Evolutionary conservation across 2,797 vertebrate species (phyloP).

Genomic region (Halcyon badia): DNA sequence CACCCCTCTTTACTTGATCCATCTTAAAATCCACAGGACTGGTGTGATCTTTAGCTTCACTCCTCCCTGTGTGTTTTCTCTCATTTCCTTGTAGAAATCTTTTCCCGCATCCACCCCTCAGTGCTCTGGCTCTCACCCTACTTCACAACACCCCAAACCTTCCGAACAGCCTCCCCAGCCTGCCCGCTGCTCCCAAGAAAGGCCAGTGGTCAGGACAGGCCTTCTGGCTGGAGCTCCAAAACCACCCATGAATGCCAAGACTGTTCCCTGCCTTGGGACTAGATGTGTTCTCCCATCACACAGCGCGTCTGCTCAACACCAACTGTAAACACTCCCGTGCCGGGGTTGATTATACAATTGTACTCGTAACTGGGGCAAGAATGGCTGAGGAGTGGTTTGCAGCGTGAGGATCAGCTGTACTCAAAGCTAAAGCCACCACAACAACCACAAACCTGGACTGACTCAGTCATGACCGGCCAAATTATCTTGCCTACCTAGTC

Average conservation of each 20-base stretch:
- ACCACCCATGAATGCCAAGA: rapidly evolving
- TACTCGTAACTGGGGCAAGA: background rate
- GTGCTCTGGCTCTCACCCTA: background rate
- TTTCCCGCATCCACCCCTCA: background rate
- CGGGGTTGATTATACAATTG: rapidly evolving
- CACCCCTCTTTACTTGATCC: background rate
- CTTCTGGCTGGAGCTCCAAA: background rate
- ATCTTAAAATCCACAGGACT: background rate
- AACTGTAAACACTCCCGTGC: background rate
- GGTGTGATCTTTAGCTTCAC: background rate
- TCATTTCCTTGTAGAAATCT: background rate
- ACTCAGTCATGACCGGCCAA: background rate
- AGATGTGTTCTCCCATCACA: background rate
- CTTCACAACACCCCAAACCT: no score
- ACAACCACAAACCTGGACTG: background rate
- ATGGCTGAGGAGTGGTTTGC: background rate
- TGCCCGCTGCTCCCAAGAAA: background rate
- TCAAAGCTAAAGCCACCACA: background rate
- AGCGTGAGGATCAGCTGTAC: background rate
- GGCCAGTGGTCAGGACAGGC: background rate
- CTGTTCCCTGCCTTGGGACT: background rate
- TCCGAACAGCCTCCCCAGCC: background rate
- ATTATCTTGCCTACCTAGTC: background rate
- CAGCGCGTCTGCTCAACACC: background rate
- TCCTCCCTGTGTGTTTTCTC: background rate